Evolutionary conservation across 2,797 vertebrate genomes (phyloP), one percentile per base, ranked within the genome.

Genomic region (Anniella stebbinsi): DNA sequence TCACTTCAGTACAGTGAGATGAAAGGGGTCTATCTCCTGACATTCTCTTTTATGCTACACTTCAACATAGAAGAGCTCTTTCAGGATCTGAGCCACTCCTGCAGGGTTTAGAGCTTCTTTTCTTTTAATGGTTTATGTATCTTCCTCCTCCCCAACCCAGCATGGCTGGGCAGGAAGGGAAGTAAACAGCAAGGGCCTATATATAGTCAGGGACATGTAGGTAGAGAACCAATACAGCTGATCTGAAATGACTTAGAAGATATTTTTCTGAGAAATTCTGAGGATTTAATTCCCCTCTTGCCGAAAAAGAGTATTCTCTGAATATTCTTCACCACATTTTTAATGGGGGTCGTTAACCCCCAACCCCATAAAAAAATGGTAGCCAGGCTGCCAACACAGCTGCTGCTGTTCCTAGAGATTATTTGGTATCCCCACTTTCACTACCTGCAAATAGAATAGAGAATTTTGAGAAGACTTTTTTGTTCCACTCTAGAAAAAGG

Each of bases 111-210:
- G 10, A 36, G 41, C 21, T n/a, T 41, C 25, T 57, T 17, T 33
- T 23, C 11, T 81, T 36, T 76, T 76, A 25, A 21, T 36, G 30
- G 13, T 7, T 36, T 69, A 30, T 18, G 30, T 48, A 15, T 84
- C 9, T 28, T 84, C 25, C 15, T 84, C 60, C 81, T 66, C 57
- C 8, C 81, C 13, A 73, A 21, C 6, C 36, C n/a, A 41, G 45
- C 72, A 28, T 75, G 63, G n/a, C 75, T 78, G 21, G 45, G 10
- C 60, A 87, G 72, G 86, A 87, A 87, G 63, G 86, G 86, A 91
- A 91, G 63, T 78, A 75, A 67, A 41, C 28, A 84, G 63, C 48
- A 18, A n/a, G 33, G 18, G 33, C 12, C 54, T 81, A 66, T 81
- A 45, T 84, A 77, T 91, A 84, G 48, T 86, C 48, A 28, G 15